These are phyloP conservation scores for Geophilus truncorum DNA, from an alignment of 2,888 invertebrate species.

Conservation along the genomic window DNA sequence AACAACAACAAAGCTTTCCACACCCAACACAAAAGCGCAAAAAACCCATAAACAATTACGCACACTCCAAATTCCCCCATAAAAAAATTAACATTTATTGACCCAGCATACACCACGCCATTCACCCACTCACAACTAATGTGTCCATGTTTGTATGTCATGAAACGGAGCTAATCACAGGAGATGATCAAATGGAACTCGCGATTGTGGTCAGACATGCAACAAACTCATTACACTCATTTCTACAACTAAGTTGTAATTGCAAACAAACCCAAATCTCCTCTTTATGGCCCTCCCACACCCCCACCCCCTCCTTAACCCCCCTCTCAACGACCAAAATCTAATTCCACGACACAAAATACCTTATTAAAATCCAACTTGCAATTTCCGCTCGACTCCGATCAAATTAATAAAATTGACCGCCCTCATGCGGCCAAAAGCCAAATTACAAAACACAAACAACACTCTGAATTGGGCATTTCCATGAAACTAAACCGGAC, in stretches of 20 bases:
- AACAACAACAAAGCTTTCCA: too few species aligned
- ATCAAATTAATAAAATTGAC: background rate
- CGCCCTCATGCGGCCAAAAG: background rate
- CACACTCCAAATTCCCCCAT: too few species aligned
- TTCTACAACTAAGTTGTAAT: background rate
- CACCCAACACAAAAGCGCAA: too few species aligned
- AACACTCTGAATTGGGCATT: background rate
- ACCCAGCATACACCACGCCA: too few species aligned
- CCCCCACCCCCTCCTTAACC: background rate
- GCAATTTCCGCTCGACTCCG: background rate
- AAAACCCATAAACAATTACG: too few species aligned
- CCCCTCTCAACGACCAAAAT: background rate
- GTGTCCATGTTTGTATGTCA: background rate
- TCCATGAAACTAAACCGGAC: too few species aligned
- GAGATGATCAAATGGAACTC: background rate
- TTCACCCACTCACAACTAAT: background rate
- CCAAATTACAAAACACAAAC: background rate
- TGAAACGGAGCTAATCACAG: background rate
- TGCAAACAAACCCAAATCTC: background rate
- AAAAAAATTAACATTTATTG: too few species aligned
- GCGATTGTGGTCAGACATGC: constrained; percentile 3
- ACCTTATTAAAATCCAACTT: background rate
- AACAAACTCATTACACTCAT: constrained; percentile 5
- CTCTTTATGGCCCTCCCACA: background rate
- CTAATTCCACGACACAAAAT: background rate